Conservation (phyloP, 2,797 vertebrate species). For the Lutjanus campechanus region DNA sequence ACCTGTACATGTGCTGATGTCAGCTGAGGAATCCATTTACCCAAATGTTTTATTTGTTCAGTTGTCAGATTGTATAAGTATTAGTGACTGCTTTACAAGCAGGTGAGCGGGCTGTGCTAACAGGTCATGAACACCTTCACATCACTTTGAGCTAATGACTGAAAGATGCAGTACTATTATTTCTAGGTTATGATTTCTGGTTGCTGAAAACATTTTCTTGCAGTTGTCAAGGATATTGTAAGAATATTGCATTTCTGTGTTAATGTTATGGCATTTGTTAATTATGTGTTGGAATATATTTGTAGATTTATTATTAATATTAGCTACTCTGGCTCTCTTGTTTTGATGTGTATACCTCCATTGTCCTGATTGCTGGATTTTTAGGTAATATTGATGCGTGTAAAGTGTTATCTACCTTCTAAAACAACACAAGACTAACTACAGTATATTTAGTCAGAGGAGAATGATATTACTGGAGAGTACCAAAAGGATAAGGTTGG, state of each 20-base stretch:
- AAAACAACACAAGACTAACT: background rate
- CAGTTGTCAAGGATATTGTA: background rate
- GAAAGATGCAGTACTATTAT: background rate
- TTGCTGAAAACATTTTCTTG: background rate
- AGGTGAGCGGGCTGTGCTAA: background rate
- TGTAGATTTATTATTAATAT: background rate
- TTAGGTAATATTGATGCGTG: too few species aligned
- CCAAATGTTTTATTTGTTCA: slow-evolving; percentile 29
- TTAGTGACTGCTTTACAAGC: background rate
- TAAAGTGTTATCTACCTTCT: background rate
- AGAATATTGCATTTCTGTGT: background rate
- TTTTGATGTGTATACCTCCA: background rate
- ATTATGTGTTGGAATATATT: background rate
- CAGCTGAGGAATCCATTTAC: slow-evolving; percentile 19
- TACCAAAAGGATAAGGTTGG: background rate
- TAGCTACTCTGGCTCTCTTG: background rate
- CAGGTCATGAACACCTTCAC: background rate
- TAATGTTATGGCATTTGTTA: too few species aligned
- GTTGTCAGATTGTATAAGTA: slow-evolving; percentile 15
- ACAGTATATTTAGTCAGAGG: background rate
- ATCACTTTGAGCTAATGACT: background rate
- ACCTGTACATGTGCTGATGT: slow-evolving; percentile 31
- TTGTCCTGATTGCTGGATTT: background rate
- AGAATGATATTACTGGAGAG: background rate
- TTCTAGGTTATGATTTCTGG: background rate